Percentiles rank a stretch among this genome's conserved stretches.
These are phyloP conservation scores for Lampris megalopsis DNA, from an alignment of 2,113 vertebrate species.

Conservation along the genomic window DNA sequence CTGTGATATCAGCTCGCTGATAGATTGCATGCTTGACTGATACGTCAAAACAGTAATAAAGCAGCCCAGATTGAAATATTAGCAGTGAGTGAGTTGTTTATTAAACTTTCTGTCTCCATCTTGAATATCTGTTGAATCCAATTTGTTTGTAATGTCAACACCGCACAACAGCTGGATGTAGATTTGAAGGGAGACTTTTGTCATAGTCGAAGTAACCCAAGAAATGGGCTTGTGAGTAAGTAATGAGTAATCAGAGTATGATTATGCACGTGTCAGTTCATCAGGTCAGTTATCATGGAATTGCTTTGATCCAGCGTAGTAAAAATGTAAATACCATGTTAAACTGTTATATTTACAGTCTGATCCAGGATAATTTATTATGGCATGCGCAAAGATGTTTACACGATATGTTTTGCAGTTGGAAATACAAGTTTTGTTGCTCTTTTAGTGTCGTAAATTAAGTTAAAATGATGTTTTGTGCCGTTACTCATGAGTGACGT, in stretches of 20 bases:
- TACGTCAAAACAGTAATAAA: conserved; percentile 74
- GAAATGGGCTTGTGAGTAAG: background rate
- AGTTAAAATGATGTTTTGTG: too few species aligned
- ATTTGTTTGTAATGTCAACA: conserved; percentile 68
- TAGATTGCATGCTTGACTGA: conserved; percentile 63
- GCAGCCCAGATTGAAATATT: conserved; percentile 63
- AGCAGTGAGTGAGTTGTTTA: conserved; percentile 65
- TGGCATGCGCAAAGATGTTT: background rate
- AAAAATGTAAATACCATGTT: background rate
- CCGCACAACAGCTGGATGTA: conserved; percentile 53
- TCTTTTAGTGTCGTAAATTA: too few species aligned
- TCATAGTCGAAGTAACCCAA: conserved; percentile 6
- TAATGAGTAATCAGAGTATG: background rate
- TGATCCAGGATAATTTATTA: background rate
- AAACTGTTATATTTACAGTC: background rate
- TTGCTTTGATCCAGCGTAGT: background rate
- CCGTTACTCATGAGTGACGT: too few species aligned
- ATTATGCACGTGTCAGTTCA: background rate
- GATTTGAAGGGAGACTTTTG: conserved; percentile 19
- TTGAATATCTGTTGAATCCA: conserved; percentile 64
- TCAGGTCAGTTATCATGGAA: background rate
- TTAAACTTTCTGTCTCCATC: conserved; percentile 49
- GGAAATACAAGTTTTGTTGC: too few species aligned
- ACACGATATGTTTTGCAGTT: too few species aligned
- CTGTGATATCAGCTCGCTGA: conserved; percentile 57